A percentile compares a stretch with the other conserved stretches of the same genome.
phyloP scores from a whole-genome alignment of 1,140 invertebrate species.

The Asobara japonica region DNA sequence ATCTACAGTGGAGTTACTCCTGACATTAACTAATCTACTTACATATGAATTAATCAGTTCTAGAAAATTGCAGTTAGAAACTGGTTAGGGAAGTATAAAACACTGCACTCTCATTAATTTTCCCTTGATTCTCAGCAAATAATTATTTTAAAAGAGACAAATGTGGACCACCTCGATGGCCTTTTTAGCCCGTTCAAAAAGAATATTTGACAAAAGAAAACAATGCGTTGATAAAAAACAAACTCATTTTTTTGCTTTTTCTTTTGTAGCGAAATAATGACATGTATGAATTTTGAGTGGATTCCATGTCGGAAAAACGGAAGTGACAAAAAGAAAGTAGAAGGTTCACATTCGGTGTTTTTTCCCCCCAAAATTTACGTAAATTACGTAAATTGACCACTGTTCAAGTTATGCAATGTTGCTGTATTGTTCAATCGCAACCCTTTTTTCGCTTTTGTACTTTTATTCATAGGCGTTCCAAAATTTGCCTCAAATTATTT shows the following conservation, averaged over 20 bases:
- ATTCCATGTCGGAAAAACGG: slow-evolving; percentile 36
- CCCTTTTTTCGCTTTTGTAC: slow-evolving; percentile 9
- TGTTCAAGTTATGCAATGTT: no score
- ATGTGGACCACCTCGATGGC: slow-evolving; percentile 52
- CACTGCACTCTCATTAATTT: slow-evolving; percentile 47
- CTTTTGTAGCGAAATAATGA: neutral
- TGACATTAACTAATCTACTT: neutral
- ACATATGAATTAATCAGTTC: neutral
- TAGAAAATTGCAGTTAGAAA: neutral
- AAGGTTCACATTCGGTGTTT: slow-evolving; percentile 22
- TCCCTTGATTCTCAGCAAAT: slow-evolving; percentile 9
- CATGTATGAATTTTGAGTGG: slow-evolving; percentile 28
- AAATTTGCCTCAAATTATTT: no score
- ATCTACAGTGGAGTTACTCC: no score
- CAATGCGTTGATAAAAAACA: neutral
- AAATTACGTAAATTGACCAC: neutral
- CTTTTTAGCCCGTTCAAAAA: slow-evolving; percentile 8
- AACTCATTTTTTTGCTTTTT: slow-evolving; percentile 15
- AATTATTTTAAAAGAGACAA: slow-evolving; percentile 35
- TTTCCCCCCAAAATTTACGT: neutral
- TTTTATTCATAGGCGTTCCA: no score
- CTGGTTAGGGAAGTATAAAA: slow-evolving; percentile 43
- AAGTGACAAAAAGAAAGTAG: slow-evolving; percentile 47
- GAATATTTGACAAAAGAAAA: slow-evolving; percentile 13
- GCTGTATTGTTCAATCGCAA: no score